Percentiles rank a stretch among this genome's conserved stretches.
phyloP scores from a whole-genome alignment of 2,797 vertebrate genomes.

The Gallinago nigripennis region DNA sequence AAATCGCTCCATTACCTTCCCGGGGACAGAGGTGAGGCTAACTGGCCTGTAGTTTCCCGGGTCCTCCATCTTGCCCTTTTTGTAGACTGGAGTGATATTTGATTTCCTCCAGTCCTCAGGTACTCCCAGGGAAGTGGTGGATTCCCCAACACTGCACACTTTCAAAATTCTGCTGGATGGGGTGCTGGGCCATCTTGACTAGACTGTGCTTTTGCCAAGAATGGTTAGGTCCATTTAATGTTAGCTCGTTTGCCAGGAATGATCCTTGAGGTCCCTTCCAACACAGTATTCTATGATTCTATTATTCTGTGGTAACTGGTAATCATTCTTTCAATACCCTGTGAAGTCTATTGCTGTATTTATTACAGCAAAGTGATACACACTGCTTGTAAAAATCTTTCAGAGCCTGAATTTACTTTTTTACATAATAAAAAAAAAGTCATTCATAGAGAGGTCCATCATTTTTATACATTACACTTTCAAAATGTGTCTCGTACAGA shows the following conservation, averaged over 20 bases:
- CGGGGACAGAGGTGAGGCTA: too few species aligned
- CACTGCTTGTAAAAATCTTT: not conserved
- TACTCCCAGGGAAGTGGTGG: not conserved
- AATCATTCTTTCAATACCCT: not conserved
- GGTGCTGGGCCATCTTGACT: not conserved
- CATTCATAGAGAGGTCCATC: not conserved
- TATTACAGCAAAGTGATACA: not conserved
- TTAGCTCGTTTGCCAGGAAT: not conserved
- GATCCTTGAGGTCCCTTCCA: not conserved
- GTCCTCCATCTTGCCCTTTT: too few species aligned
- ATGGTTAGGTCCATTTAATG: too few species aligned
- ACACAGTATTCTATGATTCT: not conserved
- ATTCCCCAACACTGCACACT: not conserved
- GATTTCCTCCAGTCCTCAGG: too few species aligned
- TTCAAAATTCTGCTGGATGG: not conserved
- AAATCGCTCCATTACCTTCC: too few species aligned
- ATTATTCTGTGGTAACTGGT: not conserved
- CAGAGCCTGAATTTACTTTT: not conserved
- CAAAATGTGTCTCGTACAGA: not conserved
- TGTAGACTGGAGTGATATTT: too few species aligned
- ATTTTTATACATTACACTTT: not conserved
- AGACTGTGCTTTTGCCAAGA: not conserved
- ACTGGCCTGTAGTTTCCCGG: too few species aligned
- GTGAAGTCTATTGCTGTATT: not conserved
- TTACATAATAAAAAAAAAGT: not conserved